Evolutionary conservation across 2,888 invertebrate genomes (phyloP).

Genomic region (Villa cingulata): DNA sequence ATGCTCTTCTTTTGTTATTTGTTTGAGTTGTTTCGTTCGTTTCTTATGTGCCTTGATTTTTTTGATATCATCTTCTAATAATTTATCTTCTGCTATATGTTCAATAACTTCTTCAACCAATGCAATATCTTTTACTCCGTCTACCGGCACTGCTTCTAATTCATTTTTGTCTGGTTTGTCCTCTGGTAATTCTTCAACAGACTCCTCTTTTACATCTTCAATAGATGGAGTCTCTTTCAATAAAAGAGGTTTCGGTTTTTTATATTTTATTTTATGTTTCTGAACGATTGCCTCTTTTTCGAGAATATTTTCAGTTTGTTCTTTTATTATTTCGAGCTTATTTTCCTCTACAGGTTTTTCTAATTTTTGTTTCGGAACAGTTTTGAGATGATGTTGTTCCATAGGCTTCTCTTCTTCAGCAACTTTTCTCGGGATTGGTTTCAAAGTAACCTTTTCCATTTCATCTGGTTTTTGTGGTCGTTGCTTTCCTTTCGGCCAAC

Average conservation of each 20-base stretch:
- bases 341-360: too few relatives aligned
- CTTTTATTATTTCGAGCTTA: too few relatives aligned
- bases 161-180: slow-evolving; percentile 31
- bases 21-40: slow-evolving; percentile 30
- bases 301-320: too few relatives aligned
- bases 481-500: slow-evolving; percentile 30
- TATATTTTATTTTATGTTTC: slow-evolving; percentile 11
- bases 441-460: slow-evolving; percentile 28
- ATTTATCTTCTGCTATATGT: slow-evolving; percentile 23
- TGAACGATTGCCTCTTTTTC: too few relatives aligned
- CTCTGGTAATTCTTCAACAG: slow-evolving; percentile 29
- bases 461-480: slow-evolving; percentile 30
- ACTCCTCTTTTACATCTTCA: slow-evolving; percentile 32
- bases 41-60: slow-evolving; percentile 33
- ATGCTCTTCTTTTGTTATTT: slow-evolving; percentile 29
- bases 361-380: too few relatives aligned
- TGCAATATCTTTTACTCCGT: slow-evolving; percentile 28
- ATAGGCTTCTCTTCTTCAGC: too few relatives aligned
- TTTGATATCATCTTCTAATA: slow-evolving; percentile 21
- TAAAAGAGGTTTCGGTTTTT: not conserved
- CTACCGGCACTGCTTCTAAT: slow-evolving; percentile 26
- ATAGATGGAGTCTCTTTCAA: slow-evolving; percentile 24
- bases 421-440: slow-evolving; percentile 29
- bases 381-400: too few relatives aligned
- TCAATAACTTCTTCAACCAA: slow-evolving; percentile 28